A percentile compares a stretch with the other conserved stretches of the same genome.
These are phyloP conservation scores for Empis livida DNA, from an alignment of 2,888 invertebrate genomes.

Conservation along the genomic window DNA sequence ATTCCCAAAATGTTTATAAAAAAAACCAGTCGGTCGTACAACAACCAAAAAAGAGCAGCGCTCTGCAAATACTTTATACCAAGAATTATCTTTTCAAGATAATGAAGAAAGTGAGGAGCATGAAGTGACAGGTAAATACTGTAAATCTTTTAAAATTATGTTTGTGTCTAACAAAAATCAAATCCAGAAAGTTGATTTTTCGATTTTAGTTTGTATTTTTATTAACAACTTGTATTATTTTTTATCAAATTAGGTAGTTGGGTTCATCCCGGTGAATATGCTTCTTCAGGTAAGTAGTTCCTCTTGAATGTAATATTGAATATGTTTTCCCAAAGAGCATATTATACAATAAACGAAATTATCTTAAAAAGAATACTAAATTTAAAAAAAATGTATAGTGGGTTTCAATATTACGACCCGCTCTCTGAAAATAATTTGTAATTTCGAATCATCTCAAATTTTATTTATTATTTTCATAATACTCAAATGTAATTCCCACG, in stretches of 20 bases:
- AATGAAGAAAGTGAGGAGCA: conserved; percentile 76
- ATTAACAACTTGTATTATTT: too few relatives aligned
- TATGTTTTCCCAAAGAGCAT: too few relatives aligned
- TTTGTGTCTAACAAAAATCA: background rate
- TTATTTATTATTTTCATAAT: too few relatives aligned
- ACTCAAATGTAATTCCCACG: too few relatives aligned
- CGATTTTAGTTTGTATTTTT: background rate
- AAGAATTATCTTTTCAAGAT: conserved; percentile 89
- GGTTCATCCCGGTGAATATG: conserved; percentile 98
- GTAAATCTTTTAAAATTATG: background rate
- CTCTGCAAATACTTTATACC: conserved; percentile 81
- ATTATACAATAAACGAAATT: too few relatives aligned
- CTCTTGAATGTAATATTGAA: too few relatives aligned
- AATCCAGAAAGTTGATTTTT: background rate
- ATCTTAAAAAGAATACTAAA: too few relatives aligned
- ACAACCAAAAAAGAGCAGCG: conserved; percentile 76
- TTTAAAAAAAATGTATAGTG: too few relatives aligned
- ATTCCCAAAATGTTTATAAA: background rate
- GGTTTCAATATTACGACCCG: too few relatives aligned
- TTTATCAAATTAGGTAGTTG: conserved; percentile 54
- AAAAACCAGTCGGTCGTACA: conserved; percentile 40
- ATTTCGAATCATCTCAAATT: too few relatives aligned
- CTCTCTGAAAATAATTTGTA: too few relatives aligned
- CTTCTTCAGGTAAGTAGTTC: conserved; percentile 77
- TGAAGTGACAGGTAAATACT: conserved; percentile 69